Evolutionary conservation across 2,113 vertebrate genomes (phyloP).

Genomic region (Toxostoma redivivum): DNA sequence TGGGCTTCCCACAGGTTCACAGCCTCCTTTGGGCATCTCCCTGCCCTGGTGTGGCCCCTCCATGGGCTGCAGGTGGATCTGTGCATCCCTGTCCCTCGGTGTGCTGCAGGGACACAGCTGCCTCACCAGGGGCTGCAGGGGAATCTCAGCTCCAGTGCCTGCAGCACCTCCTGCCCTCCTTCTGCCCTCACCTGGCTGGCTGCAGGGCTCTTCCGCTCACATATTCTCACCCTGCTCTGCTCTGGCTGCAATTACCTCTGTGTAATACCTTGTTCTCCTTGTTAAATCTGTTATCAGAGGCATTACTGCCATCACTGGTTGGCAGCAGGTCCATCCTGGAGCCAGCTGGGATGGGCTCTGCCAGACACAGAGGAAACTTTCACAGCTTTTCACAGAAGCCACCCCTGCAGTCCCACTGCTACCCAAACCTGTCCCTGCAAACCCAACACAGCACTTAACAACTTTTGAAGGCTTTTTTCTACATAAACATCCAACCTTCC

Average conservation of each 20-base stretch:
- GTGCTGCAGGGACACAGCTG: background rate
- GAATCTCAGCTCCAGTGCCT: background rate
- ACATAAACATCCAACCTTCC: background rate
- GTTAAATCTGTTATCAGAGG: fast-evolving
- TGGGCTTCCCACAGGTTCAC: background rate
- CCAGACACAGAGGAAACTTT: background rate
- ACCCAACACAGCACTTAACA: background rate
- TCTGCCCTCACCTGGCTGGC: background rate
- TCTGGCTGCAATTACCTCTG: background rate
- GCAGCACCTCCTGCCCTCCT: background rate
- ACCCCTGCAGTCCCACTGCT: background rate
- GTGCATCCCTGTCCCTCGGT: background rate
- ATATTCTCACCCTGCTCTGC: background rate
- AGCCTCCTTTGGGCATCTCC: background rate
- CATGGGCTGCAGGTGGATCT: background rate
- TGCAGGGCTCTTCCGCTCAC: background rate
- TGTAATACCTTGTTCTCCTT: background rate
- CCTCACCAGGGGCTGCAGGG: background rate
- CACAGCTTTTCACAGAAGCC: background rate
- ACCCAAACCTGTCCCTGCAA: background rate
- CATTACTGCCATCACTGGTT: fast-evolving
- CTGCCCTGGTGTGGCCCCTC: background rate
- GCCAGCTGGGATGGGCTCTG: background rate
- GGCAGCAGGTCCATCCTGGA: background rate
- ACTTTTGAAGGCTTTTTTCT: background rate